phyloP scores from a whole-genome alignment of 2,113 vertebrate species.

The Oncorhynchus masou region DNA sequence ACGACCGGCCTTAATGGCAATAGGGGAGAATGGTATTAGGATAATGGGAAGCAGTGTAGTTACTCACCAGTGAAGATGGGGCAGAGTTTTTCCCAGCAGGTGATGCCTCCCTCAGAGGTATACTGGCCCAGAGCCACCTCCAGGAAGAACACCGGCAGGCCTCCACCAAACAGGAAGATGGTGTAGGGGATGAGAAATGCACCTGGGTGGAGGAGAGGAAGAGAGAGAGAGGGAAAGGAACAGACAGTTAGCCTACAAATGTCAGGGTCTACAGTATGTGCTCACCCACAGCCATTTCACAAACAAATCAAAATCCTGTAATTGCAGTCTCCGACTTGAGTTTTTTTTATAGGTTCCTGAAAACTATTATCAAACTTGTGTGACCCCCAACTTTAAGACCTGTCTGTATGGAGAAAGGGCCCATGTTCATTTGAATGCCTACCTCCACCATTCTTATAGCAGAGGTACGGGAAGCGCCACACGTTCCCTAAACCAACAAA shows the following conservation, averaged over 20 bases:
- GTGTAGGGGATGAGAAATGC: constrained; percentile 99
- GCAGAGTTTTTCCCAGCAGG: constrained; percentile 97
- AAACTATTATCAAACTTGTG: too few species aligned
- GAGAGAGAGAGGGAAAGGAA: neutral
- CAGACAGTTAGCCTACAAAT: too few species aligned
- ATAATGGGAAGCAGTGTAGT: neutral
- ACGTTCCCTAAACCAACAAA: constrained; percentile 97
- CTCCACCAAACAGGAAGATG: constrained; percentile 97
- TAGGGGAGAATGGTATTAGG: neutral
- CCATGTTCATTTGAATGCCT: constrained; percentile 33
- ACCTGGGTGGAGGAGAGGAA: constrained; percentile 73
- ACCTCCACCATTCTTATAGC: constrained; percentile 99
- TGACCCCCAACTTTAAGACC: too few species aligned
- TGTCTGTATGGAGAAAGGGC: too few species aligned
- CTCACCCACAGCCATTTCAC: neutral
- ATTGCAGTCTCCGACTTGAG: too few species aligned
- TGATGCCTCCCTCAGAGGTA: constrained; percentile 98
- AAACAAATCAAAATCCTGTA: too few species aligned
- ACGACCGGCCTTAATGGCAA: too few species aligned
- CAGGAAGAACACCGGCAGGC: constrained; percentile 97
- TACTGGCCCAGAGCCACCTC: constrained; percentile 96
- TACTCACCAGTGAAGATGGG: constrained; percentile 94
- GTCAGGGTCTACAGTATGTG: neutral
- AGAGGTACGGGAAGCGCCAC: constrained; percentile 98
- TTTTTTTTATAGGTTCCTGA: too few species aligned